Conservation (phyloP, 2,113 vertebrate species). For the Poeciliopsis turrubarensis region DNA sequence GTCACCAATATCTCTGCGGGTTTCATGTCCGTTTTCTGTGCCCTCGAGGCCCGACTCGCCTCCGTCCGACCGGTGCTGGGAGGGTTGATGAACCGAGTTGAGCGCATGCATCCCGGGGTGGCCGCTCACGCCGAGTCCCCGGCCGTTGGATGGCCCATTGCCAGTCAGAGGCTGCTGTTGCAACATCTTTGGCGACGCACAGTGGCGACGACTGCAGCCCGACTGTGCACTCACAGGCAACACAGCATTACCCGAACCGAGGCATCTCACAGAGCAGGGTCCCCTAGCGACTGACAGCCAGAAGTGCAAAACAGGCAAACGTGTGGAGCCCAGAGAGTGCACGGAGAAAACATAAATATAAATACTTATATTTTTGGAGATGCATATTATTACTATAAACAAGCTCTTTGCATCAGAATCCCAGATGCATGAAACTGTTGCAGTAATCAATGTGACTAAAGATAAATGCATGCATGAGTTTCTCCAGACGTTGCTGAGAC, state of each 20-base stretch:
- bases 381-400: background rate
- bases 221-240: conserved; percentile 45
- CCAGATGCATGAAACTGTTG: too few relatives aligned
- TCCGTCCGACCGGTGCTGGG: conserved; percentile 77
- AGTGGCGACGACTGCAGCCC: conserved; percentile 75
- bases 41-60: conserved; percentile 89
- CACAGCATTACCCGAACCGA: conserved; percentile 16
- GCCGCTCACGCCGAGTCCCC: conserved; percentile 78
- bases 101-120: conserved; percentile 80
- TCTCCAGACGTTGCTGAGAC: too few relatives aligned
- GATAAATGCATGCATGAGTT: too few relatives aligned
- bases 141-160: conserved; percentile 80
- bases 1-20: conserved; percentile 92
- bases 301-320: conserved; percentile 31
- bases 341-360: background rate
- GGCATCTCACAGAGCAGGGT: conserved; percentile 38
- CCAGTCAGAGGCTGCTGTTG: conserved; percentile 84
- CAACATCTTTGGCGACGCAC: conserved; percentile 82
- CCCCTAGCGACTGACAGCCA: conserved; percentile 73
- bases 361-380: background rate
- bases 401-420: background rate
- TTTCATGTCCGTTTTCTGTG: conserved; percentile 92
- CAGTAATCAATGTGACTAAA: too few relatives aligned
- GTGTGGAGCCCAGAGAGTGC: background rate
- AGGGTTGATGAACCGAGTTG: conserved; percentile 72